phyloP scores from a whole-genome alignment of 2,797 vertebrate genomes.

The Mus minutoides region DNA sequence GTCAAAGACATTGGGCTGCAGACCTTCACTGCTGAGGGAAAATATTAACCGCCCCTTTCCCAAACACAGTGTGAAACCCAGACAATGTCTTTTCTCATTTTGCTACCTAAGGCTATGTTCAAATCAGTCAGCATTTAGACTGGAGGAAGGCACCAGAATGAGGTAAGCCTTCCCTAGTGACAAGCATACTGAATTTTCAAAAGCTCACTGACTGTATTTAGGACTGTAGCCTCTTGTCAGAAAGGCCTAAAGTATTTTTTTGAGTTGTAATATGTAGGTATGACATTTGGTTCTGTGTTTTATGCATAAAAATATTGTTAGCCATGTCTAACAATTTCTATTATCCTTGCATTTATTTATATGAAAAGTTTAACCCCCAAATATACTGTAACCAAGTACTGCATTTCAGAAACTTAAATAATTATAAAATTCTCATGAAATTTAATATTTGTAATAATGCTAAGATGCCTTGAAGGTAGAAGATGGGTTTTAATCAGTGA shows the following conservation, averaged over 20 bases:
- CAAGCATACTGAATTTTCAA: background rate
- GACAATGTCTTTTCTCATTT: constrained; percentile 12
- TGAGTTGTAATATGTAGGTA: constrained; percentile 40
- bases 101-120: background rate
- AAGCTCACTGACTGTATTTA: background rate
- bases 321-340: background rate
- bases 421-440: background rate
- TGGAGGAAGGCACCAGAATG: constrained; percentile 4
- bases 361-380: background rate
- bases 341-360: constrained; percentile 15
- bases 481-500: constrained; percentile 63
- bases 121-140: background rate
- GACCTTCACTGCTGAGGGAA: background rate
- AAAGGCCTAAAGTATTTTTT: constrained; percentile 33
- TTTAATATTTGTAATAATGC: constrained; percentile 10
- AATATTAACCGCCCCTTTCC: constrained; percentile 30
- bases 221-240: constrained; percentile 35
- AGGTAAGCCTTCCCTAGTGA: background rate
- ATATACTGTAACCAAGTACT: background rate
- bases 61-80: background rate
- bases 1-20: background rate
- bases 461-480: constrained; percentile 53
- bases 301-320: background rate
- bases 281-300: constrained; percentile 23
- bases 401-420: constrained; percentile 18